phyloP scores from a whole-genome alignment of 2,113 vertebrate genomes.

The Zosterops hypoxanthus region DNA sequence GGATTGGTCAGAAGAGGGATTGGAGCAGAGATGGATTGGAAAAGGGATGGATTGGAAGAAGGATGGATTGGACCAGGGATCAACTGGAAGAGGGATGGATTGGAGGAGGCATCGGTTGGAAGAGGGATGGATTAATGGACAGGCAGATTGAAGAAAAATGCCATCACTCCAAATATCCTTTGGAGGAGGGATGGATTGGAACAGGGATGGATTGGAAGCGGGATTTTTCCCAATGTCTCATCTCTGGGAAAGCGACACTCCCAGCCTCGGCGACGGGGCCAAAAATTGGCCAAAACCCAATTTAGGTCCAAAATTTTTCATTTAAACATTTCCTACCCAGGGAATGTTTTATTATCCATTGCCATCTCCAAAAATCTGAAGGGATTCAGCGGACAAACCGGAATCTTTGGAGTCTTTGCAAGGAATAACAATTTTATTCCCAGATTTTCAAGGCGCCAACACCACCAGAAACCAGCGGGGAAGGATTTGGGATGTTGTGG shows the following conservation, averaged over 20 bases:
- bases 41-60: too few species aligned
- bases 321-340: not conserved
- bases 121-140: too few species aligned
- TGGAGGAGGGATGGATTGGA: rapidly evolving
- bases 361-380: too few species aligned
- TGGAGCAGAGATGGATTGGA: too few species aligned
- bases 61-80: too few species aligned
- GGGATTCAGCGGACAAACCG: rapidly evolving
- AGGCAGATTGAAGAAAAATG: too few species aligned
- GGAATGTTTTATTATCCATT: not conserved
- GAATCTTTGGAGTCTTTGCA: not conserved
- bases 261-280: too few species aligned
- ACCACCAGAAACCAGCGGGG: rapidly evolving
- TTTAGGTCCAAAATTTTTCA: not conserved
- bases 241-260: rapidly evolving
- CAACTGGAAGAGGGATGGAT: too few species aligned
- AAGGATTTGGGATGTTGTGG: not conserved
- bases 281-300: too few species aligned
- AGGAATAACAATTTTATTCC: not conserved
- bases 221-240: rapidly evolving
- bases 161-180: too few species aligned
- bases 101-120: rapidly evolving
- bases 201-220: rapidly evolving
- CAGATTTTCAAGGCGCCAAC: not conserved
- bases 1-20: too few species aligned